Conservation (phyloP, 1,140 invertebrate genomes). For the Drosophila nigromelanica region DNA sequence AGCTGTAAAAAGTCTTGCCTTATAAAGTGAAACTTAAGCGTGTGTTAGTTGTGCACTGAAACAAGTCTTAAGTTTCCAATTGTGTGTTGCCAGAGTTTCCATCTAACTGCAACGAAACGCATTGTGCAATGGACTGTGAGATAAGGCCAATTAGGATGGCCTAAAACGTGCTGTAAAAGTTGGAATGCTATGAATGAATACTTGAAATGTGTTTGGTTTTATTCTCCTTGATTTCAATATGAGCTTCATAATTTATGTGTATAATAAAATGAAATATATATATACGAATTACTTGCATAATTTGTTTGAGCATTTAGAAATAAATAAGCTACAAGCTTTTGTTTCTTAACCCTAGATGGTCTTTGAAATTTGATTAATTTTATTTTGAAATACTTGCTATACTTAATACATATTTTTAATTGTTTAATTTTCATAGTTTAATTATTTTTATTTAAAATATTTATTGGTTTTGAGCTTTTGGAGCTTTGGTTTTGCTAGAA, state of each 20-base stretch:
- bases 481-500: not conserved
- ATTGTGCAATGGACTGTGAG: conserved; percentile 21
- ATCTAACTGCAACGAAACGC: conserved; percentile 8
- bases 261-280: too few relatives aligned
- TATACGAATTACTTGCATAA: too few relatives aligned
- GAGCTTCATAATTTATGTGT: too few relatives aligned
- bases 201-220: not conserved
- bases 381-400: not conserved
- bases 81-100: conserved; percentile 5
- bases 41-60: conserved; percentile 13
- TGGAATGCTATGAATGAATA: not conserved
- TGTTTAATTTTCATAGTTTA: not conserved
- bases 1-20: conserved; percentile 26
- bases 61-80: conserved; percentile 17
- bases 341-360: too few relatives aligned
- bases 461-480: not conserved
- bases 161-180: not conserved
- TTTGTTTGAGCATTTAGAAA: too few relatives aligned
- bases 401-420: not conserved
- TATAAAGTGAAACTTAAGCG: conserved; percentile 16
- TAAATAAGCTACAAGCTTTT: too few relatives aligned
- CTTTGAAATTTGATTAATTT: too few relatives aligned
- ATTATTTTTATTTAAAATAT: not conserved
- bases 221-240: too few relatives aligned
- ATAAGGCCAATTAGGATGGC: conserved; percentile 1